Evolutionary conservation across 2,888 invertebrate genomes (phyloP), one percentile per base, ranked within the genome.

Genomic region (Exephanes ischioxanthus): DNA sequence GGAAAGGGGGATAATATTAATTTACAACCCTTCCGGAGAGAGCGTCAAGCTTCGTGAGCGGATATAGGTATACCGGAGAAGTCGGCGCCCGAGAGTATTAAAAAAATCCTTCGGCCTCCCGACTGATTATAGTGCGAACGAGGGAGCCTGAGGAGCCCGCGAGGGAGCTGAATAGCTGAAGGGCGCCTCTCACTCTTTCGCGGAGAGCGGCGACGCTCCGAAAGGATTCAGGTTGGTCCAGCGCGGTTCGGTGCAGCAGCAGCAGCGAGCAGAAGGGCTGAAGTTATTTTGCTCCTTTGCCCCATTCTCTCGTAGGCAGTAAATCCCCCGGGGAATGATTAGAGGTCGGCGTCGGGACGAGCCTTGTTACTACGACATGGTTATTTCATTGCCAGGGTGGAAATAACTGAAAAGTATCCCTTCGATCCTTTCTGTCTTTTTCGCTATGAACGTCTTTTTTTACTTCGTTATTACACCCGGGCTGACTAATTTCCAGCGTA

Each of bases 311-410:
- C 80, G 78, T 86, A 88, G 89, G 90, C 86, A 86, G 89, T 92
- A 92, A 92, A 92, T 92, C 89, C 90, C 88, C 68, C 68, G 80
- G 86, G 88, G 89, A 45, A 90, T 92, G 92, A 92, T 92, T 92
- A 92, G 91, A 92, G 92, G 92, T 91, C 92, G 92, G 92, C 89
- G 78, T 76, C 85, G 83, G 79, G 83, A 70, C 77, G 68, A 86
- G 85, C 84, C 91, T 91, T 89, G 91, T 91, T 91, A 91, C 91
- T 86, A 84, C 88, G 89, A 91, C 90, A 90, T 86, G 88, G 88
- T 78, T 90, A 91, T 91, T 90, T 89, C 90, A 90, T 90, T 88
- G 88, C 77, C 83, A 86, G 80, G 87, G 78, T 87, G 86, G 87
- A 87, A 90, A 85, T 86, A 89, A 88, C 88, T 86, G 83, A 84